Evolutionary conservation across 2,113 vertebrate species (phyloP).

Genomic region (Bettongia penicillata): DNA sequence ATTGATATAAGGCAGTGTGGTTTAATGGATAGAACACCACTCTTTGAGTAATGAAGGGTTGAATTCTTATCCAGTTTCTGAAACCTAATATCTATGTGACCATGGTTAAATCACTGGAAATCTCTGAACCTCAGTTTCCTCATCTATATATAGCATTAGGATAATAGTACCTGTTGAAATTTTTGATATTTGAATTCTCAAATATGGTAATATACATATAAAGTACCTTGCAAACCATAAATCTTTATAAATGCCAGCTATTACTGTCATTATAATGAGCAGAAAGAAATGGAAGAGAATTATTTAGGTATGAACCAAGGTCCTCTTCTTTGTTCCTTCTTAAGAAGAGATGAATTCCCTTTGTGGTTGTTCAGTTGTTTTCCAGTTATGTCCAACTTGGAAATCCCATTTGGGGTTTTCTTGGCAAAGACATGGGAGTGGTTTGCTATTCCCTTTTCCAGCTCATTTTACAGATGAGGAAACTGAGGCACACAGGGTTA

Average conservation of each 20-base stretch:
- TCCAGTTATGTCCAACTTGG: background rate
- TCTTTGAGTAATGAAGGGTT: background rate
- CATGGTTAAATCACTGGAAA: background rate
- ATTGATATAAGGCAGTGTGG: background rate
- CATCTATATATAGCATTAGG: background rate
- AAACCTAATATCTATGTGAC: background rate
- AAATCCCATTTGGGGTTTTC: background rate
- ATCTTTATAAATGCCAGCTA: background rate
- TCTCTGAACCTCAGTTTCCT: background rate
- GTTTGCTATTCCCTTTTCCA: background rate
- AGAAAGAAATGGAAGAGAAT: background rate
- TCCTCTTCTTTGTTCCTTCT: background rate
- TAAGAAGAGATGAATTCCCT: background rate
- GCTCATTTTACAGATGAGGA: background rate
- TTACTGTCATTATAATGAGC: background rate
- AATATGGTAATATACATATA: background rate
- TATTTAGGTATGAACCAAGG: too few species aligned
- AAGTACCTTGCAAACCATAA: background rate
- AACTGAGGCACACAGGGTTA: background rate
- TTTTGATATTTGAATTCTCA: background rate
- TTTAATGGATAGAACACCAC: background rate
- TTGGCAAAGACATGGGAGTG: background rate
- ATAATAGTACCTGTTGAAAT: background rate
- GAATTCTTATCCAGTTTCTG: background rate
- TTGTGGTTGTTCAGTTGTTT: background rate